Evolutionary conservation across 35 echinoderm and acorn worm species (phyloP).

Genomic region (Eucidaris tribuloides): DNA sequence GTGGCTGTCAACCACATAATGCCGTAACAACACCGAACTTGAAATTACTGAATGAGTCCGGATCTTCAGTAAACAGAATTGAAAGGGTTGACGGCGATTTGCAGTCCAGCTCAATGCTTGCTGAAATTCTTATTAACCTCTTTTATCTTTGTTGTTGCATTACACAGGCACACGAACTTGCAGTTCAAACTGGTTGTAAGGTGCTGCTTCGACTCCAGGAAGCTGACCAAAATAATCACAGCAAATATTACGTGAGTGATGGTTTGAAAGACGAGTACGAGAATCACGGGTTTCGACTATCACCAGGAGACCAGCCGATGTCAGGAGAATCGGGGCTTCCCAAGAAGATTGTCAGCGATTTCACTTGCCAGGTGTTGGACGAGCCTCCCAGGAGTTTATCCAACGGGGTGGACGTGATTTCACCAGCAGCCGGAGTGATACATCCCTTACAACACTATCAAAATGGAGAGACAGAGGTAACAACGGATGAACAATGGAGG

Average conservation of each 20-base stretch:
- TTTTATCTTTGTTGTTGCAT: neutral
- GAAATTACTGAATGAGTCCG: too few species aligned
- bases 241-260: constrained; percentile 51
- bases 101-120: too few species aligned
- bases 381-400: neutral
- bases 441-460: neutral
- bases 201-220: constrained; percentile 44
- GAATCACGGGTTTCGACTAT: neutral
- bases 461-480: neutral
- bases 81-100: too few species aligned
- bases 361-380: neutral
- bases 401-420: neutral
- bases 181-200: constrained; percentile 61
- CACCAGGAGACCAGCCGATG: neutral
- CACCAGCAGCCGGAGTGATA: neutral
- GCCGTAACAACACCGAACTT: too few species aligned
- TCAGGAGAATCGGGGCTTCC: constrained; percentile 11
- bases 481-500: neutral
- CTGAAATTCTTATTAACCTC: too few species aligned
- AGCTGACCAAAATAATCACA: neutral
- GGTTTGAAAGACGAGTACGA: neutral
- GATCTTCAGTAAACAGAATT: too few species aligned
- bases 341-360: neutral
- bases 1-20: too few species aligned
- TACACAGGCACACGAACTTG: constrained; percentile 46